Conservation (phyloP, 2,888 invertebrate genomes). For the Dynastes maya region DNA sequence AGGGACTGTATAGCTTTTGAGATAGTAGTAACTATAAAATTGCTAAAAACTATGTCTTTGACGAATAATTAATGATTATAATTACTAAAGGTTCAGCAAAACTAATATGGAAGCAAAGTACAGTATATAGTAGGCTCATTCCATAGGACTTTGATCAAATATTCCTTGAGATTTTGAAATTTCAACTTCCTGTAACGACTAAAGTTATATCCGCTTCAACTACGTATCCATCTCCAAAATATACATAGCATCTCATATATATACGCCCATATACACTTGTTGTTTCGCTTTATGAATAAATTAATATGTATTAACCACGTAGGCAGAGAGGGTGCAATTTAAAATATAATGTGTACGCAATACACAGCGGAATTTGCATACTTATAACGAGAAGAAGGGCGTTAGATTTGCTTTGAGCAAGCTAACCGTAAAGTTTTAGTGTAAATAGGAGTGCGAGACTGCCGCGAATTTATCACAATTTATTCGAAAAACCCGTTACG, state of each 20-base stretch:
- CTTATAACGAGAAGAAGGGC: not conserved
- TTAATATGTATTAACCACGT: conserved; percentile 33
- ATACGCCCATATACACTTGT: not conserved
- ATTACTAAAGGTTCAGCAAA: too few species aligned
- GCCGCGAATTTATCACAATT: conserved; percentile 21
- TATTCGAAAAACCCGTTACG: conserved; percentile 36
- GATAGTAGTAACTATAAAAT: too few species aligned
- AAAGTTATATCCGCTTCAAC: not conserved
- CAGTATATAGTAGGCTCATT: too few species aligned
- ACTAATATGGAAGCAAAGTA: too few species aligned
- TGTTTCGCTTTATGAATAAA: conserved; percentile 38
- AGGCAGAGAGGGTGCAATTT: conserved; percentile 25
- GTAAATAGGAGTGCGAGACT: conserved; percentile 24
- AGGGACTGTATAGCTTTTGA: too few species aligned
- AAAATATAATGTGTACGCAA: conserved; percentile 30
- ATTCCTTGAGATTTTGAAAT: conserved; percentile 6
- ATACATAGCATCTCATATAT: not conserved
- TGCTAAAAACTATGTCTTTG: too few species aligned
- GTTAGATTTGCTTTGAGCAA: not conserved
- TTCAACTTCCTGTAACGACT: not conserved
- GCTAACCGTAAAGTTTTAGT: conserved; percentile 23
- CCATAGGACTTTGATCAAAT: conserved; percentile 10
- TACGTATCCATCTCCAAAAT: not conserved
- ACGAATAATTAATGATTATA: too few species aligned
- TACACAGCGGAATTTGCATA: conserved; percentile 28